Evolutionary conservation across 2,888 invertebrate species (phyloP), one percentile per base, ranked within the genome.

Genomic region (Volucella bombylans): DNA sequence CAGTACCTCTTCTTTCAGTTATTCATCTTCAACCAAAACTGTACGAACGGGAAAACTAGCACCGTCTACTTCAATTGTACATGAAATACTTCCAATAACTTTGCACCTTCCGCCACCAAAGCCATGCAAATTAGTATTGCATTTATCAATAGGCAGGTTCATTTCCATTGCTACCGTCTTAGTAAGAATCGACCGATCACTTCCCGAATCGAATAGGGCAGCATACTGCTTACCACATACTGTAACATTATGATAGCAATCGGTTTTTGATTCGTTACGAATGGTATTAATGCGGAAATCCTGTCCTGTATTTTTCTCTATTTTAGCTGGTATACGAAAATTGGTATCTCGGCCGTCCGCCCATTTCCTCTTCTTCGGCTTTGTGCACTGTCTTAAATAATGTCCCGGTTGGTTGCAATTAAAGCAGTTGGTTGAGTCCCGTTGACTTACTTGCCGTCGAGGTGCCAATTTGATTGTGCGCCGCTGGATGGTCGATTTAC

Each of bases 21-120:
- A 6, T 6, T 68, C 47, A 15, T 76, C 52, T 2, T 8, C 14
- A 0, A 76, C 67, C 1, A 76, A 67, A 12, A 76, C 10, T n/a
- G 43, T 49, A 11, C 43, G 15, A 4, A 76, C 65, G 6, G 68
- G 38, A 8, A 76, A 76, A 45, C 14, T 4, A n/a, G 45, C 41
- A n/a, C 50, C 2, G 41, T 71, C 78, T 6, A 78, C 64, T 15
- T 78, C 49, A 8, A 71, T 41, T 0, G 18, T 0, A 12, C 50
- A 65, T 1, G 31, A 15, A 0, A 57, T 18, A 1, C 50, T 59
- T 10, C 71, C 65, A 10, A 31, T 50, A 1, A 65, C 45, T 52
- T 52, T 14, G 6, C 52, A 79, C 8, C 15, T 71, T 10, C 71
- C 71, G 1, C 72, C 78, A 4, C 43, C 71, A 45, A 79, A 79